phyloP scores from a whole-genome alignment of 2,888 invertebrate species.

The Perdita meconis region DNA sequence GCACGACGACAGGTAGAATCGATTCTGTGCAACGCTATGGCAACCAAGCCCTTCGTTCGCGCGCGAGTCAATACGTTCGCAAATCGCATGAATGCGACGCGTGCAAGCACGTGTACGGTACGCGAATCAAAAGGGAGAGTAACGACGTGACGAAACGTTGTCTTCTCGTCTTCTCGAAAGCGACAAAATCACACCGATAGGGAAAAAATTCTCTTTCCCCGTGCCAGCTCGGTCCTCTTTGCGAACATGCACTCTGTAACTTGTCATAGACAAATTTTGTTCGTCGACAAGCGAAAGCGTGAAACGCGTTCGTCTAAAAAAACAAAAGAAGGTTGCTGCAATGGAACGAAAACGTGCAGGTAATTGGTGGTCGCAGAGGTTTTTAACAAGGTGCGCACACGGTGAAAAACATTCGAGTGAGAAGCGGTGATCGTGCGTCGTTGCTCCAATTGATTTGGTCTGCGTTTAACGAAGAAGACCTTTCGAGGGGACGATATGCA shows the following conservation, averaged over 20 bases:
- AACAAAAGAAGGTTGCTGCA: background rate
- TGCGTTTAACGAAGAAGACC: slow-evolving; percentile 79
- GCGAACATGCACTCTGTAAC: too few species aligned
- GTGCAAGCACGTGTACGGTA: background rate
- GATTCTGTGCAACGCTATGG: slow-evolving; percentile 78
- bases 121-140: slow-evolving; percentile 18
- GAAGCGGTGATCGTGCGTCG: slow-evolving; percentile 4
- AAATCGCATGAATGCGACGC: slow-evolving; percentile 32
- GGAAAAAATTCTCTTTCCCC: background rate
- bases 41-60: slow-evolving; percentile 73
- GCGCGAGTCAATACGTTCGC: slow-evolving; percentile 75
- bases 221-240: too few species aligned
- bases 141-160: slow-evolving; percentile 6
- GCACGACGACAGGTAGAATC: slow-evolving; percentile 72
- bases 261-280: too few species aligned
- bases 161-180: too few species aligned
- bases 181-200: background rate
- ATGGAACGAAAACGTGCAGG: background rate
- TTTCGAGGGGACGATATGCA: slow-evolving; percentile 86
- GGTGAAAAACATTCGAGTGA: slow-evolving; percentile 11
- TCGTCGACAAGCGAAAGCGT: background rate
- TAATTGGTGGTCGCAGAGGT: background rate
- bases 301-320: background rate
- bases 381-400: slow-evolving; percentile 18
- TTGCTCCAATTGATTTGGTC: slow-evolving; percentile 10